Evolutionary conservation across 1,140 invertebrate species (phyloP), one percentile per base, ranked within the genome.

Genomic region (Grapholita molesta): DNA sequence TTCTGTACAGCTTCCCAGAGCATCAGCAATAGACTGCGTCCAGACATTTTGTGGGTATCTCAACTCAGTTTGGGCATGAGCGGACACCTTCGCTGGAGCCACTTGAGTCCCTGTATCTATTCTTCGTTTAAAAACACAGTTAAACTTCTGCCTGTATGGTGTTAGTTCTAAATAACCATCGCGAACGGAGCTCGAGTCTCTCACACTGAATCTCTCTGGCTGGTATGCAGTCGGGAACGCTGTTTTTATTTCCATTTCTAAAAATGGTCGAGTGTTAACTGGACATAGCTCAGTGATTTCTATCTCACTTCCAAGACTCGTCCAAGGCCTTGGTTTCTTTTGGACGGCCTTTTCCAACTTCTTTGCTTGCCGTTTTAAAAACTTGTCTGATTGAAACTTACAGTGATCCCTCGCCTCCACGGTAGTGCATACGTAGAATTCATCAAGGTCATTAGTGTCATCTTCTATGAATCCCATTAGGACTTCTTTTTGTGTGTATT

Each of bases 341-440:
- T 94, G 92, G 8, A 96, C 90, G 0, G 94, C 88, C 66, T 94
- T 94, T 71, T 94, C 91, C 42, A 96, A 92, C 64, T 93, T 92
- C 74, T 93, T 93, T 55, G 93, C 92, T 79, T 96, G 92, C 28
- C 88, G 77, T 76, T 74, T 86, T 30, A 92, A 83, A 72, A 85
- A 90, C 71, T 70, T 87, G 35, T 90, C 88, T 32, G 88, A 94
- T 64, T 94, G 94, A 65, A 94, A 89, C 35, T 94, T 89, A 76
- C 94, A 93, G 53, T 94, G 88, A 75, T 93, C 92, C 69, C 90
- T 91, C 0, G 92, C 86, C 70, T 94, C 92, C 61, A 93, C 93
- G 7, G 94, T 95, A 8, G 95, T 82, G 70, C 95, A 96, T n/a
- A 96, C 87, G 75, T 95, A 95, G 79, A 95, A 96, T 72, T 96